A percentile compares a stretch with the other conserved stretches of the same genome.
These are phyloP conservation scores for Drosophila eohydei DNA, from an alignment of 2,888 invertebrate species.

Conservation along the genomic window DNA sequence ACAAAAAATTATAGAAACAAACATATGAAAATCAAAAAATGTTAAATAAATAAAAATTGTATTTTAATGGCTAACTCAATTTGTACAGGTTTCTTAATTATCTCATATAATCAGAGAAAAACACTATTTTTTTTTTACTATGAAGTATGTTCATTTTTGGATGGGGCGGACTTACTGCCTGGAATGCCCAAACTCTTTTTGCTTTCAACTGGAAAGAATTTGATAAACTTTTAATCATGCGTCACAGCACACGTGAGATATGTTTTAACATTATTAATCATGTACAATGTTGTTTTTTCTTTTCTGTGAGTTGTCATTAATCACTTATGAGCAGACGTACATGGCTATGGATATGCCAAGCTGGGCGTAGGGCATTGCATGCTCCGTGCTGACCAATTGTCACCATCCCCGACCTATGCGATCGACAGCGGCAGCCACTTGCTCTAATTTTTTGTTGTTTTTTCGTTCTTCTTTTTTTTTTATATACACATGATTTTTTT, in stretches of 20 bases:
- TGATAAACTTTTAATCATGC: constrained; percentile 6
- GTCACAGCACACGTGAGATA: constrained; percentile 13
- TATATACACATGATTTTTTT: constrained; percentile 11
- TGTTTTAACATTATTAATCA: constrained; percentile 15
- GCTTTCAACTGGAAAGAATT: not conserved
- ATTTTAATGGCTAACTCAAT: not conserved
- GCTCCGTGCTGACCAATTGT: constrained; percentile 24
- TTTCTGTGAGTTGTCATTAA: not conserved
- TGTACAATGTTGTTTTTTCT: not conserved
- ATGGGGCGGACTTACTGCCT: not conserved
- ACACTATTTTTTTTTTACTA: not conserved
- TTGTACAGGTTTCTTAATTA: constrained; percentile 10
- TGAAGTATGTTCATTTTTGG: not conserved
- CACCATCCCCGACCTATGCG: constrained; percentile 24
- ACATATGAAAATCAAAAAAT: not conserved
- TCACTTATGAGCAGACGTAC: not conserved
- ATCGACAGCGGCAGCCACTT: constrained; percentile 26
- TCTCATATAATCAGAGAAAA: constrained; percentile 3
- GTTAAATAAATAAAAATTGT: not conserved
- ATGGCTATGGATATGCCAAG: not conserved
- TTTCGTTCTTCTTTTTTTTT: constrained; percentile 7
- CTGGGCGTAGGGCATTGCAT: constrained; percentile 39
- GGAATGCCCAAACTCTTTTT: not conserved
- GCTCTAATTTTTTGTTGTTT: constrained; percentile 43
- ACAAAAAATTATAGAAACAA: not conserved